A percentile compares a stretch with the other conserved stretches of the same genome.
Evolutionary conservation across 2,113 vertebrate species (phyloP).

Genomic region (Ptilorrhoa leucosticta): DNA sequence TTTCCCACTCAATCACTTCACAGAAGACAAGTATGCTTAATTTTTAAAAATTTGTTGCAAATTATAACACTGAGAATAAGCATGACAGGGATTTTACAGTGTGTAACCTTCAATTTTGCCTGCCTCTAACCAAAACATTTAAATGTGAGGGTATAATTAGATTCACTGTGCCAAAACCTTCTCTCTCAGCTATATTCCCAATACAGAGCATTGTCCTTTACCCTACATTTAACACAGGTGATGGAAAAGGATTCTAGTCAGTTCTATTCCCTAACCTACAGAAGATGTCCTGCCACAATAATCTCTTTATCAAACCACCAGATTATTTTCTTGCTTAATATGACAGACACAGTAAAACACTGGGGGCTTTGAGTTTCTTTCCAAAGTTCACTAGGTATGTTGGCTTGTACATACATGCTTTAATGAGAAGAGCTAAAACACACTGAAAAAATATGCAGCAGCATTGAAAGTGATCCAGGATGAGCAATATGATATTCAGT

Average conservation of each 20-base stretch:
- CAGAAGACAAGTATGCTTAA: background rate
- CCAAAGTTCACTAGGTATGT: conserved; percentile 33
- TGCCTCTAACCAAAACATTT: background rate
- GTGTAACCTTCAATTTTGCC: background rate
- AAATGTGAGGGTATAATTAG: background rate
- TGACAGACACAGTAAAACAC: conserved; percentile 15
- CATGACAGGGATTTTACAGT: background rate
- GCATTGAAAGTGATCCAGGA: conserved; percentile 53
- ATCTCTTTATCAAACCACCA: conserved; percentile 41
- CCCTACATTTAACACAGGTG: background rate
- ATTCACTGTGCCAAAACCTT: background rate
- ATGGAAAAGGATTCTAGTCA: background rate
- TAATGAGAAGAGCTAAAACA: conserved; percentile 29
- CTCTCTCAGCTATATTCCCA: background rate
- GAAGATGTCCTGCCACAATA: conserved; percentile 10
- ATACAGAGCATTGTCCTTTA: background rate
- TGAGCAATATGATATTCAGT: conserved; percentile 23
- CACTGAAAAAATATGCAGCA: background rate
- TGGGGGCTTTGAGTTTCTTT: conserved; percentile 22
- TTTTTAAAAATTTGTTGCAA: background rate
- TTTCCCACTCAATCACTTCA: background rate
- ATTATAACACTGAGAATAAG: background rate
- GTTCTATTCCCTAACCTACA: background rate
- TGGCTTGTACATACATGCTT: conserved; percentile 24
- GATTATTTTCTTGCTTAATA: conserved; percentile 23